These are phyloP conservation scores for Montipora capitata DNA, from an alignment of 92 coral and sea anemone species.

Conservation along the genomic window DNA sequence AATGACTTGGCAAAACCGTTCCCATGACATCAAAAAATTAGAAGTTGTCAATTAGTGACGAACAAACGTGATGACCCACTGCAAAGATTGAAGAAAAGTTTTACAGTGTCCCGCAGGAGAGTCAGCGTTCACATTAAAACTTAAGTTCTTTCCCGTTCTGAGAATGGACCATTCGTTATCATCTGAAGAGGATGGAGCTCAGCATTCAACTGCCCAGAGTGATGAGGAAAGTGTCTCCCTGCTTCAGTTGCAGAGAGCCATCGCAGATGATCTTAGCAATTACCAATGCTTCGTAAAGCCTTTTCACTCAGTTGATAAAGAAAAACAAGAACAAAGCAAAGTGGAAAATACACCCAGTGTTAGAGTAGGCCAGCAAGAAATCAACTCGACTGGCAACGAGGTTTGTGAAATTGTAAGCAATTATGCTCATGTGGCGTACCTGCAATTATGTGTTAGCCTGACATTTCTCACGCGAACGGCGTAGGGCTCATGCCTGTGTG, in stretches of 20 bases:
- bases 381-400: neutral
- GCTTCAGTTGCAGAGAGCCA: conserved; percentile 7
- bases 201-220: neutral
- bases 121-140: neutral
- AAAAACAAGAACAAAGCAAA: neutral
- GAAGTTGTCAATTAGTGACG: neutral
- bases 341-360: neutral
- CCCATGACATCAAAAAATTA: neutral
- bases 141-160: neutral
- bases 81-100: too few species aligned
- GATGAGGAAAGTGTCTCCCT: neutral
- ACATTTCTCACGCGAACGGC: too few species aligned
- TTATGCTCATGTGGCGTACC: neutral
- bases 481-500: too few species aligned
- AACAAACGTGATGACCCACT: neutral
- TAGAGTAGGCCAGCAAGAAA: neutral
- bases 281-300: conserved; percentile 43
- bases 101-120: too few species aligned
- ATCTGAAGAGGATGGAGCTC: neutral
- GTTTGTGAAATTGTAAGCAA: neutral
- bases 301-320: conserved; percentile 11
- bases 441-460: too few species aligned
- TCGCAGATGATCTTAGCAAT: conserved; percentile 33
- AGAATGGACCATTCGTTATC: conserved; percentile 9
- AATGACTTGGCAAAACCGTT: neutral